Conservation (phyloP, 2,113 vertebrate species). For the Athene noctua region DNA sequence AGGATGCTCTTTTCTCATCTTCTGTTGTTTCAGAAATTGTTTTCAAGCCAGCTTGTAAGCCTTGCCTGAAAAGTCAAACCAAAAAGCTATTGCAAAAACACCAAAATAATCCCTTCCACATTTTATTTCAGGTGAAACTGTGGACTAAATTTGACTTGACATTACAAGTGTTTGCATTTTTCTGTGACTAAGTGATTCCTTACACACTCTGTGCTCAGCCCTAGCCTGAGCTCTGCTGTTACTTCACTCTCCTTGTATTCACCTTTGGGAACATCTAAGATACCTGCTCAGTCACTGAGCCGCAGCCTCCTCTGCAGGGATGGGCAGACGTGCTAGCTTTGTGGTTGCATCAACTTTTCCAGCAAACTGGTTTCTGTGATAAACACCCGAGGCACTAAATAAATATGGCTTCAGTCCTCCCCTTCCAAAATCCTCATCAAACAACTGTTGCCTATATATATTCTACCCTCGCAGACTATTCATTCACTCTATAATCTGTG, state of each 20-base stretch:
- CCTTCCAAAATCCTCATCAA: background rate
- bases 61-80: background rate
- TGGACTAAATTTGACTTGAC: background rate
- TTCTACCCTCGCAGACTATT: background rate
- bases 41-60: background rate
- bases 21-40: background rate
- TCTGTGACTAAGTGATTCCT: background rate
- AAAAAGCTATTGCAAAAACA: background rate
- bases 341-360: background rate
- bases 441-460: background rate
- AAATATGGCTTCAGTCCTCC: background rate
- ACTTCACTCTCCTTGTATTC: background rate
- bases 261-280: background rate
- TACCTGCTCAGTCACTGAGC: background rate
- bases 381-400: background rate
- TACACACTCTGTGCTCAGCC: background rate
- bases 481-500: background rate
- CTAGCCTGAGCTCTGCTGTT: background rate
- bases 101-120: background rate
- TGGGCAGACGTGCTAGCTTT: fast-evolving
- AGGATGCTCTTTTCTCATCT: background rate
- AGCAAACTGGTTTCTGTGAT: background rate
- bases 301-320: background rate
- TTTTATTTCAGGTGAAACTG: background rate
- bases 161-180: background rate